Percentiles rank a stretch among this genome's conserved stretches.
Evolutionary conservation across 2,113 vertebrate species (phyloP).

Genomic region (Sphaerodactylus townsendi): DNA sequence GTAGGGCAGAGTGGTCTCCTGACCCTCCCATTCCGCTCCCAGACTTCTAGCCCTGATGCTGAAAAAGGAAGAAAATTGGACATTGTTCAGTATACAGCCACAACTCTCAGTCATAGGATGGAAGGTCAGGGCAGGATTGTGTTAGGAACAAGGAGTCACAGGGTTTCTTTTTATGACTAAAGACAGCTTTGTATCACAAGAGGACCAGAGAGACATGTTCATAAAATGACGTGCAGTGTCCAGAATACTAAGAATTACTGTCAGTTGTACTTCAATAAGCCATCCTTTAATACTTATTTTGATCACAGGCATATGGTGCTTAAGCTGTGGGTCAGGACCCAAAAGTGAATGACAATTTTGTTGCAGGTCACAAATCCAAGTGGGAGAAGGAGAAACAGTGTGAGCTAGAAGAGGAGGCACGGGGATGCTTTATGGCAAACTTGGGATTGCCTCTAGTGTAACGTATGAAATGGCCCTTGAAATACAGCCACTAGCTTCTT

Average conservation of each 20-base stretch:
- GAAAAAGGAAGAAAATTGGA: constrained; percentile 69
- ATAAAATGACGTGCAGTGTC: constrained; percentile 7
- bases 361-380: too few species aligned
- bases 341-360: too few species aligned
- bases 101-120: constrained; percentile 49
- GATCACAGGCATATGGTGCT: constrained; percentile 5
- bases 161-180: constrained; percentile 62
- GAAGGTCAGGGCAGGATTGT: constrained; percentile 44
- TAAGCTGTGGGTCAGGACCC: too few species aligned
- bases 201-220: constrained; percentile 35
- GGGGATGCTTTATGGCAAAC: too few species aligned
- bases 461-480: too few species aligned
- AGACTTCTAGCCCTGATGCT: constrained; percentile 66
- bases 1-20: constrained; percentile 66
- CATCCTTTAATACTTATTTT: not conserved
- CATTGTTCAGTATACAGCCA: constrained; percentile 65
- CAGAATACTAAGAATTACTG: not conserved
- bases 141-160: constrained; percentile 71
- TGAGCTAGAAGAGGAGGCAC: too few species aligned
- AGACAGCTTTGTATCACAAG: constrained; percentile 50
- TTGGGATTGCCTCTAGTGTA: too few species aligned
- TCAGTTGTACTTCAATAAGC: not conserved
- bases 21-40: constrained; percentile 42
- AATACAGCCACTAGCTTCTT: too few species aligned
- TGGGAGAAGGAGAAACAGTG: too few species aligned